Evolutionary conservation across 2,113 vertebrate species (phyloP).

Genomic region (Mixornis gularis): DNA sequence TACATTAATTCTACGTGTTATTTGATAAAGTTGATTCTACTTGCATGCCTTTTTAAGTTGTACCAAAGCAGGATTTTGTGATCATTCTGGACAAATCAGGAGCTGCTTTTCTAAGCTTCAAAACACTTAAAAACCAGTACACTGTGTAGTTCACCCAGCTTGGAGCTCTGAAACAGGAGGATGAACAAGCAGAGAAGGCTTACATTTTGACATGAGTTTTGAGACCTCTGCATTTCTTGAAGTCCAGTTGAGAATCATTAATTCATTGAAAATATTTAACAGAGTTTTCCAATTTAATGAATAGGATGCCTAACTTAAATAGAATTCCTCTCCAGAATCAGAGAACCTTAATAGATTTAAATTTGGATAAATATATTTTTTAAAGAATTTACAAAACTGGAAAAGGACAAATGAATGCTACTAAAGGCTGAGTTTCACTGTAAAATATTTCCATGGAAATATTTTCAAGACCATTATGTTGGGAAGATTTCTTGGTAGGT

Average conservation of each 20-base stretch:
- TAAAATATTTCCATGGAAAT: neutral
- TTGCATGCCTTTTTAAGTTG: neutral
- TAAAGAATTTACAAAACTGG: neutral
- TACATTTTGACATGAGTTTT: neutral
- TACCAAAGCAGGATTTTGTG: neutral
- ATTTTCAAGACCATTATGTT: neutral
- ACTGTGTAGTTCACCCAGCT: neutral
- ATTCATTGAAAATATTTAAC: neutral
- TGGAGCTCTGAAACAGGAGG: neutral
- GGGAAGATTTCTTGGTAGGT: neutral
- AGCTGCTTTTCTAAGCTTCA: neutral
- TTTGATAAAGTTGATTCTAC: neutral
- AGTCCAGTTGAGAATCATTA: neutral
- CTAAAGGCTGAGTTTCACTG: neutral
- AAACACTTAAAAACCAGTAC: neutral
- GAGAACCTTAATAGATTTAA: neutral
- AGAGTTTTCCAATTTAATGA: neutral
- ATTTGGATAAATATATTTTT: neutral
- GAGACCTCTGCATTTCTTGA: neutral
- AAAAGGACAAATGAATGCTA: neutral
- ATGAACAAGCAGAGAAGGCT: neutral
- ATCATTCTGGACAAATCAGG: neutral
- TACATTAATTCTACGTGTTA: neutral
- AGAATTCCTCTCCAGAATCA: neutral
- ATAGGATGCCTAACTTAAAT: neutral